Conservation (phyloP, 2,113 vertebrate species). For the Corythaeola cristata region DNA sequence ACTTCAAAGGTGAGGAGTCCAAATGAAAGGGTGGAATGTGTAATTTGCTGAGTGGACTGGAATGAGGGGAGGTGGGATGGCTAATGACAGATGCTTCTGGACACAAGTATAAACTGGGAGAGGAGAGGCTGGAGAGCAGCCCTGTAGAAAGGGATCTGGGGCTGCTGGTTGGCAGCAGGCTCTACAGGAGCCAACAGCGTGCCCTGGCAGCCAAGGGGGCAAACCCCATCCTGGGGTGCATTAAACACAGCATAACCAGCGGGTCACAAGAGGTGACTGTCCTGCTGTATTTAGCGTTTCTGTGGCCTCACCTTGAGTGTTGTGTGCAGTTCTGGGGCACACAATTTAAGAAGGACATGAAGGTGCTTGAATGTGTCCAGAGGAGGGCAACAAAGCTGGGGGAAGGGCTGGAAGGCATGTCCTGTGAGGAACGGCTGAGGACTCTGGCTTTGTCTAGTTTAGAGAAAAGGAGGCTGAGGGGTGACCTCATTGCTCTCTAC, state of each 20-base stretch:
- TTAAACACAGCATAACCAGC: not conserved
- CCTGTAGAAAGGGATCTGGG: not conserved
- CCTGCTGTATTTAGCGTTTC: accelerated
- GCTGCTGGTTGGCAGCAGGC: accelerated
- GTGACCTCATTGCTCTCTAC: not conserved
- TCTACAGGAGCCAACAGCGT: not conserved
- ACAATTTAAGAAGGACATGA: accelerated
- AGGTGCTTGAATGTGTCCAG: not conserved
- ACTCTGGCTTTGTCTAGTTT: not conserved
- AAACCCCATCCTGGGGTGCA: accelerated
- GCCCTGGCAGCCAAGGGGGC: not conserved
- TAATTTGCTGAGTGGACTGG: not conserved
- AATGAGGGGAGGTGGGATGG: not conserved
- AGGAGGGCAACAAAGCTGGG: not conserved
- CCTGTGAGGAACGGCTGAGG: not conserved
- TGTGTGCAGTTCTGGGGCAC: not conserved
- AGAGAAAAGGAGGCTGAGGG: not conserved
- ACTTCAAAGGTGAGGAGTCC: not conserved
- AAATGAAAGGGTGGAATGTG: not conserved
- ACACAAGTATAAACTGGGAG: not conserved
- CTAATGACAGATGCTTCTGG: not conserved
- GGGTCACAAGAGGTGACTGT: accelerated
- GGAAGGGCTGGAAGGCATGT: not conserved
- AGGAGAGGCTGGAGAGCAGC: not conserved
- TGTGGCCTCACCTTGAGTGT: too few relatives aligned